These are phyloP conservation scores for Miichthys miiuy DNA, from an alignment of 2,797 vertebrate genomes.

Conservation along the genomic window DNA sequence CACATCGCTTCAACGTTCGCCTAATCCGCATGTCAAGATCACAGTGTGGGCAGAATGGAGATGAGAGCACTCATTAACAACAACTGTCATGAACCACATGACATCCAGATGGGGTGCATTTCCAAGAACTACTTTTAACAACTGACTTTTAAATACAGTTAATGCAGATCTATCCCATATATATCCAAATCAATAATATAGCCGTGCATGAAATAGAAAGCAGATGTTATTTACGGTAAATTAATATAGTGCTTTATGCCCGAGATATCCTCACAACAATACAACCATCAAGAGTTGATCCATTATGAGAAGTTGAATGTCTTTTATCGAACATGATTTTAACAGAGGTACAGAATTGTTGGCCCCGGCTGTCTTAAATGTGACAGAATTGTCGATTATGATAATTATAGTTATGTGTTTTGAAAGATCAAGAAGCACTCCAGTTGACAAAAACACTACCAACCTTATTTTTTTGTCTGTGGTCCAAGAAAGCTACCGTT, in stretches of 20 bases:
- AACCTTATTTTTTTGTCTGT: background rate
- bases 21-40: background rate
- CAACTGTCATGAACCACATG: constrained; percentile 4
- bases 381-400: constrained; percentile 4
- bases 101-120: background rate
- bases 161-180: background rate
- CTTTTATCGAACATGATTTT: no score
- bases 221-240: background rate
- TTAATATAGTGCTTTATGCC: background rate
- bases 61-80: background rate
- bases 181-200: background rate
- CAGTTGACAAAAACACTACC: background rate
- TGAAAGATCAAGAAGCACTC: constrained; percentile 14
- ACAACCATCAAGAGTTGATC: background rate
- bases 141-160: no score
- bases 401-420: constrained; percentile 1
- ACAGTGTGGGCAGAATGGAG: background rate
- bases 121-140: background rate
- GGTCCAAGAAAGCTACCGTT: background rate
- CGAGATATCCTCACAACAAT: background rate
- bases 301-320: no score
- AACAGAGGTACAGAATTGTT: background rate
- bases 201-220: background rate
- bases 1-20: background rate
- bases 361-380: constrained; percentile 1